Percentiles rank a stretch among this genome's conserved stretches.
Evolutionary conservation across 2,888 invertebrate genomes (phyloP).

Genomic region (Heliconius hortense): DNA sequence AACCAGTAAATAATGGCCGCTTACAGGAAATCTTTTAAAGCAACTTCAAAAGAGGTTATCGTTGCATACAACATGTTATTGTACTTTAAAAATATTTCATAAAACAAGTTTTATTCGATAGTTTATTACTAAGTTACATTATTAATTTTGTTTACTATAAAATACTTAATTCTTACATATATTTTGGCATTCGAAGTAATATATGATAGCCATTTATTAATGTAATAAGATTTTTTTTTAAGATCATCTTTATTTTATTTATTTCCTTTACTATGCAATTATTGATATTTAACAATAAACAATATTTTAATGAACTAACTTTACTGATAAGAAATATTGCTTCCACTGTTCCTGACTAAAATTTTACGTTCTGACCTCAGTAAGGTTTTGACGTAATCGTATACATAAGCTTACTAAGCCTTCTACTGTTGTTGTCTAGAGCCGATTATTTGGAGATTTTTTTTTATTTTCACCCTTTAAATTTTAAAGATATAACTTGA

Average conservation of each 20-base stretch:
- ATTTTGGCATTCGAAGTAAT: not conserved
- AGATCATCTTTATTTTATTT: too few species aligned
- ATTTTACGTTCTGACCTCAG: not conserved
- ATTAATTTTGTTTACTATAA: constrained; percentile 2
- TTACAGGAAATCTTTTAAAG: constrained; percentile 40
- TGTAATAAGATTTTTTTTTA: too few species aligned
- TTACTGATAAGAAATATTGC: not conserved
- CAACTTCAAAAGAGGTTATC: constrained; percentile 11
- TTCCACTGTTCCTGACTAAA: too few species aligned
- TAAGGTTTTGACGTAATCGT: not conserved
- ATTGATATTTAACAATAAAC: not conserved
- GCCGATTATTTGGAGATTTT: not conserved
- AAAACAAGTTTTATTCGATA: not conserved
- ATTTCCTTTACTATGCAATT: not conserved
- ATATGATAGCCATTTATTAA: too few species aligned
- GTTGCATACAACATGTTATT: not conserved
- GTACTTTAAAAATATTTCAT: not conserved
- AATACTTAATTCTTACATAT: not conserved
- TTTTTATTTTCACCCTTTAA: not conserved
- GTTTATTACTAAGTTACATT: not conserved
- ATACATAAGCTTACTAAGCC: not conserved
- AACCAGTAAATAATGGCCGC: constrained; percentile 56
- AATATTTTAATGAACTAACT: not conserved
- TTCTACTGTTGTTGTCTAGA: not conserved
- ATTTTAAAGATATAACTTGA: not conserved